Evolutionary conservation across 2,888 invertebrate genomes (phyloP), one percentile per base, ranked within the genome.

Genomic region (Octodonta nipae): DNA sequence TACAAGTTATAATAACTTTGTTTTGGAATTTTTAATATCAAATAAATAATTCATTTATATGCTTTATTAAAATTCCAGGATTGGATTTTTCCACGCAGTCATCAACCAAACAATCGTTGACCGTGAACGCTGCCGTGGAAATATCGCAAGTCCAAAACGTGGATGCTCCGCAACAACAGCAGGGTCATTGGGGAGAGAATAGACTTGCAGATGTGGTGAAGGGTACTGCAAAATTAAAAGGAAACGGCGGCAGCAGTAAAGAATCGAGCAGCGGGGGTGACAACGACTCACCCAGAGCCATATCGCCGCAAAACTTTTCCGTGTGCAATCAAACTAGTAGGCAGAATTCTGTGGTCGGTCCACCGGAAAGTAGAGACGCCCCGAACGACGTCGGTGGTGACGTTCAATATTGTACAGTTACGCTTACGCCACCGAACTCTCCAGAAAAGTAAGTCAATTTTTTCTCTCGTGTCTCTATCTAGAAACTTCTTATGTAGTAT

Each of bases 141-240:
- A 52, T 40, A 30, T 33, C 43, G 15, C 46, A 48, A 15, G 39
- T 58, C 38, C 45, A 52, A 37, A 28, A 44, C 33, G 24, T 28
- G 24, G 50, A 50, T 24, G 30, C 43, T 24, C 49, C 45, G 32
- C 44, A 42, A 35, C 40, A 38, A 32, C 44, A 42, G 35, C 40
- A 40, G 46, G 60, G 64, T 35, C 65, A 55, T 37, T 66, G 63
- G 56, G 68, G 70, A 57, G 68, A 73, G 54, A 74, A 68, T 57
- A 74, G 81, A 55, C 66, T 83, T 50, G 75, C 83, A 7, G 84
- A 84, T 58, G 82, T 84, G 26, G 83, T 84, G 28, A 81, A 81
- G 36, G 80, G 80, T 35, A 77, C 75, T 24, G 74, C 73, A 42
- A 71, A 69, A 56, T 56, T 56, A 49, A 58, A 58, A 36, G 30